Evolutionary conservation across 1,140 invertebrate genomes (phyloP).

Genomic region (Tetragonula clypearis): DNA sequence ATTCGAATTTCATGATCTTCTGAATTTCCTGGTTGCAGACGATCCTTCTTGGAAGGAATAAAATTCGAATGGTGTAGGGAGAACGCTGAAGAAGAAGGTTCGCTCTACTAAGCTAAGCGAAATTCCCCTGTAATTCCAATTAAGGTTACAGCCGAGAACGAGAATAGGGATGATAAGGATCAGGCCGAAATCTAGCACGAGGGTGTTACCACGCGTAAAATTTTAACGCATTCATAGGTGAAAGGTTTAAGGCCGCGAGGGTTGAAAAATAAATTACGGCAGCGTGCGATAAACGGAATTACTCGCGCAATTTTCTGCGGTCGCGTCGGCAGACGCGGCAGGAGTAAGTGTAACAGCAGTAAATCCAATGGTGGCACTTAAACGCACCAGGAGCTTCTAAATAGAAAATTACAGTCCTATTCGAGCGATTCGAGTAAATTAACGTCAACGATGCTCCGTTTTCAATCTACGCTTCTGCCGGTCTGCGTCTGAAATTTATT

Average conservation of each 20-base stretch:
- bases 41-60: too few species aligned
- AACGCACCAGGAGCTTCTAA: slow-evolving; percentile 46
- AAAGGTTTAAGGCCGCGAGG: slow-evolving; percentile 14
- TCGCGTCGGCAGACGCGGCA: neutral
- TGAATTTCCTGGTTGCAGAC: too few species aligned
- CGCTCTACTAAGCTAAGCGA: neutral
- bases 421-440: slow-evolving; percentile 43
- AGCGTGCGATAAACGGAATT: slow-evolving; percentile 52
- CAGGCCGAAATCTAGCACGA: neutral
- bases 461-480: neutral
- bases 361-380: slow-evolving; percentile 55
- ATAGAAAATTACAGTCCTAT: slow-evolving; percentile 58
- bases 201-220: slow-evolving; percentile 30
- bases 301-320: slow-evolving; percentile 38
- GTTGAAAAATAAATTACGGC: slow-evolving; percentile 41
- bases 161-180: slow-evolving; percentile 26
- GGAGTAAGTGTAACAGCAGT: slow-evolving; percentile 22
- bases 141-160: neutral
- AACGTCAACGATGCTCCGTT: slow-evolving; percentile 33
- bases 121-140: slow-evolving; percentile 4
- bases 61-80: neutral
- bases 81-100: neutral
- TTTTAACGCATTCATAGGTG: slow-evolving; percentile 33
- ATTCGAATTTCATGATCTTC: too few species aligned
- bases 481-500: slow-evolving; percentile 19